Percentiles rank a stretch among this genome's conserved stretches.
phyloP scores from a whole-genome alignment of 2,888 invertebrate species.

The Pycnomerus fuliginosus region DNA sequence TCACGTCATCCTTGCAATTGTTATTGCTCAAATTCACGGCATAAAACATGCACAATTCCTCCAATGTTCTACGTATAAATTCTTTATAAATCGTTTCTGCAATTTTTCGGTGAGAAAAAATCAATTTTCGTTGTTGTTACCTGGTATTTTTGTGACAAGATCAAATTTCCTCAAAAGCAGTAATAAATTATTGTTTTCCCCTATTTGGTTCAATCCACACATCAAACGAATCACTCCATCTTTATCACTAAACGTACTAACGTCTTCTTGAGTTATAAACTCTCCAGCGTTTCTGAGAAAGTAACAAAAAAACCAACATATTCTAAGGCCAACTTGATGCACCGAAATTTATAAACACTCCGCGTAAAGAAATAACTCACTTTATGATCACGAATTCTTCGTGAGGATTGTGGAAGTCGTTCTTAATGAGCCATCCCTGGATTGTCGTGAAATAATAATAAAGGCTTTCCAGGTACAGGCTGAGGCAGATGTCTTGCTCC shows the following conservation, averaged over 20 bases:
- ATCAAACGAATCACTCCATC: slow-evolving; percentile 44
- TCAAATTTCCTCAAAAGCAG: slow-evolving; percentile 42
- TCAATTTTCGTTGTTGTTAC: too few relatives aligned
- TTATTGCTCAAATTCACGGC: slow-evolving; percentile 10
- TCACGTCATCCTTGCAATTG: slow-evolving; percentile 4
- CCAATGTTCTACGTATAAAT: slow-evolving; percentile 39
- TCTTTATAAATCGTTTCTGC: slow-evolving; percentile 46
- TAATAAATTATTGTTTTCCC: slow-evolving; percentile 46
- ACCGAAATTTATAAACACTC: too few relatives aligned
- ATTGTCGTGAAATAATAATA: slow-evolving; percentile 45
- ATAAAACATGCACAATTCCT: slow-evolving; percentile 37
- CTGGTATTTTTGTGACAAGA: slow-evolving; percentile 7
- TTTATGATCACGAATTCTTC: slow-evolving; percentile 46
- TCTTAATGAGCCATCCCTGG: slow-evolving; percentile 46
- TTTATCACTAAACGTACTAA: slow-evolving; percentile 26
- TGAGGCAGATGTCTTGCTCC: slow-evolving; percentile 46
- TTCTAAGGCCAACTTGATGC: too few relatives aligned
- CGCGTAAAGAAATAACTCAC: too few relatives aligned
- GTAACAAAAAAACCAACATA: too few relatives aligned
- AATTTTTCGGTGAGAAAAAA: too few relatives aligned
- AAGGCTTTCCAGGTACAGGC: slow-evolving; percentile 45
- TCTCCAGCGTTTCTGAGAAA: too few relatives aligned
- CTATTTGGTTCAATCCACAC: slow-evolving; percentile 45
- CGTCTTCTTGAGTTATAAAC: too few relatives aligned
- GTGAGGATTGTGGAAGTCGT: slow-evolving; percentile 39